phyloP scores from a whole-genome alignment of 2,888 invertebrate genomes.

The Peribatodes rhomboidaria region DNA sequence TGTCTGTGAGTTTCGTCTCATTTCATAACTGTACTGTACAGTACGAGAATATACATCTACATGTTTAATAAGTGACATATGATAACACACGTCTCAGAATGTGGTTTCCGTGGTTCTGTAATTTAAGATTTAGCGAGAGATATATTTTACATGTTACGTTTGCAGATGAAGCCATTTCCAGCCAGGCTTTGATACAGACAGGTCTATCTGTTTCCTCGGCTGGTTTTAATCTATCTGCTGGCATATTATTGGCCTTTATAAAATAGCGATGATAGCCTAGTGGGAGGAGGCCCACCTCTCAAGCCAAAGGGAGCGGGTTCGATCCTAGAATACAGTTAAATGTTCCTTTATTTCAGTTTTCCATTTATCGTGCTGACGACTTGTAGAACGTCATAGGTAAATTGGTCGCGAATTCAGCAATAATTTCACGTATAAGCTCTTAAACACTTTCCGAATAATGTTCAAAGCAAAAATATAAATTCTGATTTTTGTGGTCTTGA shows the following conservation, averaged over 20 bases:
- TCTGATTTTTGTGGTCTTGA: background rate
- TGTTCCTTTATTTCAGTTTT: conserved; percentile 21
- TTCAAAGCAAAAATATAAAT: background rate
- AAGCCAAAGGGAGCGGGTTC: too few species aligned
- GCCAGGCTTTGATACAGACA: conserved; percentile 20
- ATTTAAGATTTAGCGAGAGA: conserved; percentile 22
- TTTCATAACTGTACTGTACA: conserved; percentile 23
- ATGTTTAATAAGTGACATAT: conserved; percentile 3
- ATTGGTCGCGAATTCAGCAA: conserved; percentile 9
- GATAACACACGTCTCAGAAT: conserved; percentile 6
- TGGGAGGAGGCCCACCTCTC: too few species aligned
- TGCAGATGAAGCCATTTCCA: conserved; percentile 13
- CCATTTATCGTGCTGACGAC: conserved; percentile 30
- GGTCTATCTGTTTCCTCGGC: conserved; percentile 9
- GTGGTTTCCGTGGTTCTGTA: conserved; percentile 31
- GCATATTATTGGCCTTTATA: conserved; percentile 35
- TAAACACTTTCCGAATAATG: background rate
- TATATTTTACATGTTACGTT: conserved; percentile 20
- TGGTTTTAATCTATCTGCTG: conserved; percentile 14
- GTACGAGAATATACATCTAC: background rate
- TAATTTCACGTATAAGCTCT: background rate
- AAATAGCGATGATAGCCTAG: conserved; percentile 22
- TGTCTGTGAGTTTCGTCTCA: conserved; percentile 17
- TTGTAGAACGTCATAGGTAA: conserved; percentile 22
- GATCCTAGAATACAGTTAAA: too few species aligned